phyloP scores from a whole-genome alignment of 1,140 invertebrate species.

The Oreohelix idahoensis region DNA sequence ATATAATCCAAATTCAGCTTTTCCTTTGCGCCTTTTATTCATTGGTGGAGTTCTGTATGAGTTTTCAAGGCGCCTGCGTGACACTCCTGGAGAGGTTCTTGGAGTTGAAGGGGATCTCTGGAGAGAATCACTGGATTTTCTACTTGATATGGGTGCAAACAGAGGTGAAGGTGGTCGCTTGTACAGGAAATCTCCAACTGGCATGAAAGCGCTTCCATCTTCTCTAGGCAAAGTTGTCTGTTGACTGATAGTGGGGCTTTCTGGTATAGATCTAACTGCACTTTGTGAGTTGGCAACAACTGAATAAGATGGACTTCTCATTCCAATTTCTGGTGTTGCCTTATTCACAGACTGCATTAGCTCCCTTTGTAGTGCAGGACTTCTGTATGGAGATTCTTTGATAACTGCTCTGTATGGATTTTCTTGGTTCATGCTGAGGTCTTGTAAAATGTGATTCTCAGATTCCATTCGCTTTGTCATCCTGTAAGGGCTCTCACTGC shows the following conservation, averaged over 20 bases:
- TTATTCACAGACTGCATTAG: constrained; percentile 13
- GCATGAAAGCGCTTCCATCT: constrained; percentile 38
- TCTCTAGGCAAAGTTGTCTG: constrained; percentile 15
- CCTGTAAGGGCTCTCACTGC: constrained; percentile 42
- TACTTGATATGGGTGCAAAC: constrained; percentile 42
- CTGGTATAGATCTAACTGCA: constrained; percentile 37
- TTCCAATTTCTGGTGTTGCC: neutral
- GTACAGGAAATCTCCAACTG: constrained; percentile 49
- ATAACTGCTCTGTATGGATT: neutral
- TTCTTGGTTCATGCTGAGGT: neutral
- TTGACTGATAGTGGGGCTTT: constrained; percentile 16
- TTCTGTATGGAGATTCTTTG: constrained; percentile 39
- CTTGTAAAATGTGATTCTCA: constrained; percentile 13
- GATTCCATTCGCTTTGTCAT: constrained; percentile 15
- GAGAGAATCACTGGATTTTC: constrained; percentile 47
- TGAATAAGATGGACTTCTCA: constrained; percentile 22
- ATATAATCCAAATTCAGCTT: constrained; percentile 45
- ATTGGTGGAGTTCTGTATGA: constrained; percentile 47
- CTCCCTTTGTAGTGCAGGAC: constrained; percentile 25
- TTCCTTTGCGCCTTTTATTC: constrained; percentile 37
- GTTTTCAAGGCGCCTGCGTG: constrained; percentile 42
- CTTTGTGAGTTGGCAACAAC: constrained; percentile 33
- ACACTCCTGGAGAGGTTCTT: constrained; percentile 44
- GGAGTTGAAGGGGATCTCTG: constrained; percentile 48
- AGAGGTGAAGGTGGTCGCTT: constrained; percentile 50